A percentile compares a stretch with the other conserved stretches of the same genome.
These are phyloP conservation scores for Australoheros scitulus DNA, from an alignment of 2,113 vertebrate species.

Conservation along the genomic window DNA sequence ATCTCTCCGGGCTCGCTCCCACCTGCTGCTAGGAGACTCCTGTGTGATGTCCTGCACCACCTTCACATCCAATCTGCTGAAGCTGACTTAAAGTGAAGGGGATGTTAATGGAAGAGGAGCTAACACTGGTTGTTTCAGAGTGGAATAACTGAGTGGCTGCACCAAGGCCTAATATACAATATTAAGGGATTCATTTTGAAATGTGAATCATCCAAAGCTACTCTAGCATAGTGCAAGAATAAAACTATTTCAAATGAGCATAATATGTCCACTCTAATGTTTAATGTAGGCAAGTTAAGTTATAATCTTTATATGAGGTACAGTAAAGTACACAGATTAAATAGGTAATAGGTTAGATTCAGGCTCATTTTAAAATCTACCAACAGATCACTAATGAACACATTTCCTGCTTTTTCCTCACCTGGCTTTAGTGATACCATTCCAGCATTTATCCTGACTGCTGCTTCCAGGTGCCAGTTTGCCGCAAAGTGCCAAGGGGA, in stretches of 20 bases:
- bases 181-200: background rate
- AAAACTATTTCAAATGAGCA: background rate
- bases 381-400: background rate
- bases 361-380: background rate
- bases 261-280: background rate
- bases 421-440: constrained; percentile 88
- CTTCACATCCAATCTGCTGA: background rate
- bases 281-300: background rate
- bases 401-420: constrained; percentile 47
- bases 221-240: background rate
- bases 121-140: too few species aligned
- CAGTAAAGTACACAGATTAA: background rate
- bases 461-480: constrained; percentile 79
- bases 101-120: background rate
- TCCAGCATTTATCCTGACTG: constrained; percentile 90
- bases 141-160: background rate
- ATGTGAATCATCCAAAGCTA: background rate
- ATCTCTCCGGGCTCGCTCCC: background rate
- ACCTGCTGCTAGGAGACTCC: background rate
- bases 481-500: constrained; percentile 85
- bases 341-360: background rate
- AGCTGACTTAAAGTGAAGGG: background rate
- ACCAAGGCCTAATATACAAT: background rate
- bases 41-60: background rate
- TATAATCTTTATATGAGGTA: background rate